A percentile compares a stretch with the other conserved stretches of the same genome.
These are phyloP conservation scores for Enteromius treurensis DNA, from an alignment of 2,797 vertebrate genomes.

Conservation along the genomic window DNA sequence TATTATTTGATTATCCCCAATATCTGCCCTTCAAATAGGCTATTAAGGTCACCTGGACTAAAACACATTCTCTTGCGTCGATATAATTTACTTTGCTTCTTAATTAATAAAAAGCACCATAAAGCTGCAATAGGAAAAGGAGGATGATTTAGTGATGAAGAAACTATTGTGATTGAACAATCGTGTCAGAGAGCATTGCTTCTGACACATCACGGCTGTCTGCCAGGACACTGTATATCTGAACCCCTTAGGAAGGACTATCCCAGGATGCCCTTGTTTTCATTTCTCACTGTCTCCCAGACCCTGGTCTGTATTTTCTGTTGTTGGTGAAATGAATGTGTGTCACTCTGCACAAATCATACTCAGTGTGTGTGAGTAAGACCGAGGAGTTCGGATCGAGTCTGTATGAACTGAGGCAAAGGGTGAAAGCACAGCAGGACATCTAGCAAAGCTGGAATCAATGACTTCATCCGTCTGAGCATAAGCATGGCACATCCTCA, in stretches of 20 bases:
- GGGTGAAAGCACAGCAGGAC: constrained; percentile 19
- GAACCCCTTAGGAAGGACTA: constrained; percentile 19
- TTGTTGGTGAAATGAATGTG: background rate
- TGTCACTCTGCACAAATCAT: constrained; percentile 8
- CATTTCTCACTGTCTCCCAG: background rate
- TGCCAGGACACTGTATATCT: background rate
- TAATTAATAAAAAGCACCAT: background rate
- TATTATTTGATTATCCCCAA: background rate
- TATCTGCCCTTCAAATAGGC: background rate
- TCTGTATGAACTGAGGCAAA: constrained; percentile 23
- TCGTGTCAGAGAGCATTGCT: constrained; percentile 2
- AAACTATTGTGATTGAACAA: constrained; percentile 10
- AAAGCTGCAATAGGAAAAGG: background rate
- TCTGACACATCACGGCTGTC: background rate
- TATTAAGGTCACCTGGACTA: background rate
- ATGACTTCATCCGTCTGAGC: constrained; percentile 34
- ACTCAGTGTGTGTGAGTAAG: constrained; percentile 14
- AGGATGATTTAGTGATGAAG: constrained; percentile 3
- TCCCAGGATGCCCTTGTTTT: constrained; percentile 7
- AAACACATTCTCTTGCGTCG: background rate
- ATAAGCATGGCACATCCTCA: constrained; percentile 10
- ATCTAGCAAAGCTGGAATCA: constrained; percentile 34
- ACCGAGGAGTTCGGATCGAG: constrained; percentile 7
- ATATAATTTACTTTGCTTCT: constrained; percentile 9
- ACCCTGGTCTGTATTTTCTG: background rate